Evolutionary conservation across 2,888 invertebrate species (phyloP).

Genomic region (Colostygia pectinataria): DNA sequence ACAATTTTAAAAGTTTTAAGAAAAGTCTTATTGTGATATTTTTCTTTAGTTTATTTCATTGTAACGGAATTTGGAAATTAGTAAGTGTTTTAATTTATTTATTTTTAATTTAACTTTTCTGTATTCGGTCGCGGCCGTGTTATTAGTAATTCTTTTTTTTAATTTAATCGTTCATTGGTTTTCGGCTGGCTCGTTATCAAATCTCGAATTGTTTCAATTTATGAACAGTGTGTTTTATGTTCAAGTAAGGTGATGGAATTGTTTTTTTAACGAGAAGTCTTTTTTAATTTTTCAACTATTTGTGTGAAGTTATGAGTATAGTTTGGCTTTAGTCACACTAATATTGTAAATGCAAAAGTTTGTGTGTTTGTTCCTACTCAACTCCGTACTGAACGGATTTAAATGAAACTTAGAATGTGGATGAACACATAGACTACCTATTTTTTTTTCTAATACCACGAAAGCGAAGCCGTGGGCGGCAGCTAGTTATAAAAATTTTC

Average conservation of each 20-base stretch:
- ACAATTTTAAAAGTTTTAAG: conserved; percentile 20
- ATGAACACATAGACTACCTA: no score
- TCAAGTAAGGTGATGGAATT: conserved; percentile 17
- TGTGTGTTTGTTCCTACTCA: no score
- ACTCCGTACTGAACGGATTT: no score
- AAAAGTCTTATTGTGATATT: conserved; percentile 27
- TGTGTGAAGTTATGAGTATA: background rate
- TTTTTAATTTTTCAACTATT: no score
- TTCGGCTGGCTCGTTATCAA: no score
- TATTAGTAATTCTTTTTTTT: background rate
- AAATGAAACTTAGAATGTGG: no score
- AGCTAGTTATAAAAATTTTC: no score
- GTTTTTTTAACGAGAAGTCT: no score
- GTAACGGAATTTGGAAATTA: conserved; percentile 13
- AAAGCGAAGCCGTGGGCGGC: no score
- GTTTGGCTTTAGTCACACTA: background rate
- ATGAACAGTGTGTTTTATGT: background rate
- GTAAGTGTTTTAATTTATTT: conserved; percentile 10
- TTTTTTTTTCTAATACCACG: no score
- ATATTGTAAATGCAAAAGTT: no score
- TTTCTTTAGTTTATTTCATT: conserved; percentile 16
- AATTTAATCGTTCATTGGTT: background rate
- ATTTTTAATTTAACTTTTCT: conserved; percentile 1
- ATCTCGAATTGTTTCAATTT: conserved; percentile 8
- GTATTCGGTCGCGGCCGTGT: background rate